Conservation (phyloP, 2,797 vertebrate species). For the Valencia hispanica region DNA sequence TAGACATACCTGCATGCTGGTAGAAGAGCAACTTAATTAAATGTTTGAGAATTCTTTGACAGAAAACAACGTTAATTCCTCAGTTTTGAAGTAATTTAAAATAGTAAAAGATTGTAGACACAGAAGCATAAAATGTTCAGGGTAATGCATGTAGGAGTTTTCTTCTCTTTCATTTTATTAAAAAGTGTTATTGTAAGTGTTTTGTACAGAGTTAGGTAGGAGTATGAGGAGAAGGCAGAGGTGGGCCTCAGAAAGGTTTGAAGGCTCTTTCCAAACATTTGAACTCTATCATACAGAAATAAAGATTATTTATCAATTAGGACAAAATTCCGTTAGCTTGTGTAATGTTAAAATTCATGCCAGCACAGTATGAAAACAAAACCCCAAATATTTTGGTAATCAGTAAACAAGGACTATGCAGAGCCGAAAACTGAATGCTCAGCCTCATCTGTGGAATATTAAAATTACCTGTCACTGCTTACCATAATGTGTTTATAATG, state of each 20-base stretch:
- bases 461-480: not conserved
- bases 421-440: not conserved
- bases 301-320: not conserved
- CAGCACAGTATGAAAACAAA: not conserved
- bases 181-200: not conserved
- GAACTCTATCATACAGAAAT: not conserved
- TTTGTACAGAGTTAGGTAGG: not conserved
- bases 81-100: conserved; percentile 3
- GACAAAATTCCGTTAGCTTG: not conserved
- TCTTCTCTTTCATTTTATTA: not conserved
- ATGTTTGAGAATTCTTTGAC: not conserved
- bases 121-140: not conserved
- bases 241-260: not conserved
- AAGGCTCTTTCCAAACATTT: not conserved
- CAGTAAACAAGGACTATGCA: not conserved
- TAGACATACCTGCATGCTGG: not conserved
- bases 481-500: not conserved
- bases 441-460: not conserved
- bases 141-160: not conserved
- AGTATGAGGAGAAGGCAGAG: not conserved
- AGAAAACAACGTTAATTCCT: not conserved
- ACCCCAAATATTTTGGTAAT: not conserved
- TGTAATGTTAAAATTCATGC: not conserved
- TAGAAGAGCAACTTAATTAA: conserved; percentile 7
- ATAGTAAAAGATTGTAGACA: not conserved